Percentiles rank a stretch among this genome's conserved stretches.
phyloP scores from a whole-genome alignment of 2,888 invertebrate genomes.

The Xylota sylvarum region DNA sequence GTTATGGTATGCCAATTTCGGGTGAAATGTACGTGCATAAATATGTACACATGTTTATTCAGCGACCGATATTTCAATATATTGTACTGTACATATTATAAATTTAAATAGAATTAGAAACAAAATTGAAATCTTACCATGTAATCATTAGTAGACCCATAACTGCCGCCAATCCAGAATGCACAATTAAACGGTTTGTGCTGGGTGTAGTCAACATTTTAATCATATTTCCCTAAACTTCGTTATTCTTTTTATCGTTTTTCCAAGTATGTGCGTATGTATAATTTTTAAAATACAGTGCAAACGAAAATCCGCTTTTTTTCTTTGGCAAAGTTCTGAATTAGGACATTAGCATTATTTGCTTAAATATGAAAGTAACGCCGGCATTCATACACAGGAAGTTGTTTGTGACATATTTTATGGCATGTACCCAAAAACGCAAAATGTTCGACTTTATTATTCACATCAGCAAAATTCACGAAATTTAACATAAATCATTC shows the following conservation, averaged over 20 bases:
- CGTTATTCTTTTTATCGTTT: background rate
- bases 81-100: too few species aligned
- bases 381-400: slow-evolving; percentile 16
- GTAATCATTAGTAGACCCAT: slow-evolving; percentile 79
- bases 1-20: too few species aligned
- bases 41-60: too few species aligned
- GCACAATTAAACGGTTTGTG: slow-evolving; percentile 78
- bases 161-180: slow-evolving; percentile 78
- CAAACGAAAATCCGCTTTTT: background rate
- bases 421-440: slow-evolving; percentile 31
- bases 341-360: slow-evolving; percentile 4
- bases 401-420: slow-evolving; percentile 6
- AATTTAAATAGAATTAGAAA: too few species aligned
- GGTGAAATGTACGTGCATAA: too few species aligned
- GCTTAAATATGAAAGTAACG: background rate
- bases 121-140: slow-evolving; percentile 79
- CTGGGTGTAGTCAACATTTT: slow-evolving; percentile 80
- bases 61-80: too few species aligned
- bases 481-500: slow-evolving; percentile 9
- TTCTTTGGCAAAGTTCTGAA: slow-evolving; percentile 1
- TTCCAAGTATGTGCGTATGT: background rate
- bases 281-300: background rate
- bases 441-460: slow-evolving; percentile 1
- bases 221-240: background rate
- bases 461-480: slow-evolving; percentile 5